Conservation (phyloP, 2,113 vertebrate genomes). For the Chitala chitala region DNA sequence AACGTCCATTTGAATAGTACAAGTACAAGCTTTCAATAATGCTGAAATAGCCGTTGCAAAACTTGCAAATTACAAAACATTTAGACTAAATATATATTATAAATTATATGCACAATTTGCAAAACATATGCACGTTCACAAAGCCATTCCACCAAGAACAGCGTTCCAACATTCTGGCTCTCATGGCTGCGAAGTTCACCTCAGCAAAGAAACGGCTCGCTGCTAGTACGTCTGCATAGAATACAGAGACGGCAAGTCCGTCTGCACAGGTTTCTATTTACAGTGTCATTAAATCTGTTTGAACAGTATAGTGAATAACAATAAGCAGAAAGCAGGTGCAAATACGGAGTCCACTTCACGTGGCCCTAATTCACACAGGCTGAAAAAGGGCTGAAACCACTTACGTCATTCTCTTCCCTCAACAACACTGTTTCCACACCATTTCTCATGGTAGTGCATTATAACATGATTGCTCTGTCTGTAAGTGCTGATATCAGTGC, state of each 20-base stretch:
- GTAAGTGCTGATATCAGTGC: neutral
- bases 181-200: neutral
- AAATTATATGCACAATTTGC: too few relatives aligned
- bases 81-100: too few relatives aligned
- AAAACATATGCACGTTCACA: too few relatives aligned
- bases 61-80: too few relatives aligned
- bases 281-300: conserved; percentile 13
- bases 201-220: neutral
- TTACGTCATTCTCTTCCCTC: neutral
- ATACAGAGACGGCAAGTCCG: neutral
- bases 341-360: conserved; percentile 9
- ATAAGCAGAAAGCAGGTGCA: conserved; percentile 20
- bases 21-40: too few relatives aligned
- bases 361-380: conserved; percentile 4
- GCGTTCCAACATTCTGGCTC: too few relatives aligned
- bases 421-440: neutral
- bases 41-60: too few relatives aligned
- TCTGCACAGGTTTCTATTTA: neutral
- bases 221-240: neutral
- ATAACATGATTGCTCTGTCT: neutral
- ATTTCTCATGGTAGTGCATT: neutral
- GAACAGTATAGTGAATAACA: conserved; percentile 9
- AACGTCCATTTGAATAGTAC: too few relatives aligned
- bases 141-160: too few relatives aligned
- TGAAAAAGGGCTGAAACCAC: neutral